These are phyloP conservation scores for Ectobius pallidus DNA, from an alignment of 2,888 invertebrate genomes.

Conservation along the genomic window DNA sequence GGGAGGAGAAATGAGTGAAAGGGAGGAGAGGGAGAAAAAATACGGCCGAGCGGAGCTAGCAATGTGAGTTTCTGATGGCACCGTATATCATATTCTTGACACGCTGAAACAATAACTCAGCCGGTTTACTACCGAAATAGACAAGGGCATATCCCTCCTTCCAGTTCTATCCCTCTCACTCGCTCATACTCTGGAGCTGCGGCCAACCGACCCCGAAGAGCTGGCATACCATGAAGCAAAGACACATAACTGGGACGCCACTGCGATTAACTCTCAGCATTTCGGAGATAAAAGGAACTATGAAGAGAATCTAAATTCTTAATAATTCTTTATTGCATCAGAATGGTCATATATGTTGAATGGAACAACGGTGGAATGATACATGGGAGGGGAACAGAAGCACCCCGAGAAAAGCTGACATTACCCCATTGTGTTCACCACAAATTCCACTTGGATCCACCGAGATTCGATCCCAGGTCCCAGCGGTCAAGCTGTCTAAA, in stretches of 20 bases:
- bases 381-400: too few species aligned
- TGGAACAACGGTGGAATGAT: background rate
- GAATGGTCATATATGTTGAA: too few species aligned
- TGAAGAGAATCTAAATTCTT: too few species aligned
- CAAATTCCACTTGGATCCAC: too few species aligned
- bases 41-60: slow-evolving; percentile 11
- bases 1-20: background rate
- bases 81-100: slow-evolving; percentile 56
- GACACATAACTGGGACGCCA: slow-evolving; percentile 29
- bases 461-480: too few species aligned
- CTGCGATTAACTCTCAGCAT: slow-evolving; percentile 2
- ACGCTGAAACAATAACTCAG: slow-evolving; percentile 56
- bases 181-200: background rate
- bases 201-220: slow-evolving; percentile 19
- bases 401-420: too few species aligned
- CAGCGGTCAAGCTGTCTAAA: too few species aligned
- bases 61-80: slow-evolving; percentile 49
- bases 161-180: slow-evolving; percentile 6
- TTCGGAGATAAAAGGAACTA: background rate
- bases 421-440: too few species aligned
- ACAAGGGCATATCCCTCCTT: slow-evolving; percentile 47
- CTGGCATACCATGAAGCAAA: slow-evolving; percentile 14
- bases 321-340: too few species aligned
- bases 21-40: slow-evolving; percentile 31
- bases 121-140: slow-evolving; percentile 55